These are phyloP conservation scores for Plagodis dolabraria DNA, from an alignment of 2,888 invertebrate genomes.

Conservation along the genomic window DNA sequence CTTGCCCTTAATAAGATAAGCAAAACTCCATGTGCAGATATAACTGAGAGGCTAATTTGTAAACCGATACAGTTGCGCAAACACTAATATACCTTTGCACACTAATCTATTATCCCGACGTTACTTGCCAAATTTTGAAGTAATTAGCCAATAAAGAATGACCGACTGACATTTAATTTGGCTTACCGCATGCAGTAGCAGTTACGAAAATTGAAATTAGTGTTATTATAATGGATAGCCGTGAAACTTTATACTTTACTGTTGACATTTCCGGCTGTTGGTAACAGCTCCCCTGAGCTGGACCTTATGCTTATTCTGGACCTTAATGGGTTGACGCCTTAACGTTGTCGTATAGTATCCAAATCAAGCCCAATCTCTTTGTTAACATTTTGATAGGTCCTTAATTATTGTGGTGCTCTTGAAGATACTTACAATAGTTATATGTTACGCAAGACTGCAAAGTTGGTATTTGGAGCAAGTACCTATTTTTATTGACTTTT, in stretches of 20 bases:
- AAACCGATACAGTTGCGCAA: slow-evolving; percentile 61
- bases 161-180: slow-evolving; percentile 28
- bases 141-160: slow-evolving; percentile 26
- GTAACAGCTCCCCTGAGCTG: no score
- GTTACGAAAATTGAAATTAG: slow-evolving; percentile 26
- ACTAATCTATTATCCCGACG: slow-evolving; percentile 27
- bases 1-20: slow-evolving; percentile 58
- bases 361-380: no score
- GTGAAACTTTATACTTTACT: slow-evolving; percentile 16
- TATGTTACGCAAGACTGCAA: no score
- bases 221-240: slow-evolving; percentile 9
- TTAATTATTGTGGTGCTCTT: no score
- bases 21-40: slow-evolving; percentile 59
- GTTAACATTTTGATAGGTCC: no score
- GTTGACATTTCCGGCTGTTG: slow-evolving; percentile 9
- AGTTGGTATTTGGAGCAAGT: no score
- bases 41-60: slow-evolving; percentile 67
- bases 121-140: slow-evolving; percentile 17
- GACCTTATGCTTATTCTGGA: no score
- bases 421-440: no score
- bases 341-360: no score
- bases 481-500: no score
- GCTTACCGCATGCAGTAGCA: slow-evolving; percentile 25
- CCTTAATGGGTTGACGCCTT: no score
- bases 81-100: slow-evolving; percentile 46